These are phyloP conservation scores for Drosophila pandora DNA, from an alignment of 1,140 invertebrate species.

Conservation along the genomic window DNA sequence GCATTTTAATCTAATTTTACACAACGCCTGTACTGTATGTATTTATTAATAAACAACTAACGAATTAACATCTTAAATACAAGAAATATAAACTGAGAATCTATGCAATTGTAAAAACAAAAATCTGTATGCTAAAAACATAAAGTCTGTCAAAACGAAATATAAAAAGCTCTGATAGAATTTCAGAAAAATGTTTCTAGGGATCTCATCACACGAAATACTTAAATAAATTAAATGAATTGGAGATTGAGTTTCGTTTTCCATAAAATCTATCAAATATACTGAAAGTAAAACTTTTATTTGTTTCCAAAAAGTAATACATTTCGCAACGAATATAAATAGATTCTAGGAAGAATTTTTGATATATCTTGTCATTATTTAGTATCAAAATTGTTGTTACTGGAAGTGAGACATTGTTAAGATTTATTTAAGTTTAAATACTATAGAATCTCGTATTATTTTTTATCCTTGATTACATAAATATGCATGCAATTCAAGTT, in stretches of 20 bases:
- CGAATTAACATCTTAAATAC: constrained; percentile 40
- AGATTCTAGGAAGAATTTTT: constrained; percentile 15
- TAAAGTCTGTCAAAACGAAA: constrained; percentile 14
- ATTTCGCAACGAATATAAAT: constrained; percentile 14
- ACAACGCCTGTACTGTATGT: constrained; percentile 44
- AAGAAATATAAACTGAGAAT: constrained; percentile 10
- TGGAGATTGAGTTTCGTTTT: neutral
- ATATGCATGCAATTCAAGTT: no score
- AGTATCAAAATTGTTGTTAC: no score
- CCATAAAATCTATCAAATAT: neutral
- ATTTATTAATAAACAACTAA: constrained; percentile 65
- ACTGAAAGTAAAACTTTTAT: neutral
- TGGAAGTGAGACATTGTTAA: no score
- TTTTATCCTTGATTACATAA: no score
- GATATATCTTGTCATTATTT: neutral
- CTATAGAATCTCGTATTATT: no score
- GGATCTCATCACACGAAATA: constrained; percentile 16
- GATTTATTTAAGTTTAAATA: neutral
- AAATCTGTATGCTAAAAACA: constrained; percentile 15
- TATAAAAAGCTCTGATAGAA: constrained; percentile 25
- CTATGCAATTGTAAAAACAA: constrained; percentile 27
- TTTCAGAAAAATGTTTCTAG: constrained; percentile 20
- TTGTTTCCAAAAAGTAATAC: neutral
- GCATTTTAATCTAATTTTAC: constrained; percentile 73
- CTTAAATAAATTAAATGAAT: constrained; percentile 3